A percentile compares a stretch with the other conserved stretches of the same genome.
phyloP scores from a whole-genome alignment of 1,140 invertebrate genomes.

The Paracyclopina nana region DNA sequence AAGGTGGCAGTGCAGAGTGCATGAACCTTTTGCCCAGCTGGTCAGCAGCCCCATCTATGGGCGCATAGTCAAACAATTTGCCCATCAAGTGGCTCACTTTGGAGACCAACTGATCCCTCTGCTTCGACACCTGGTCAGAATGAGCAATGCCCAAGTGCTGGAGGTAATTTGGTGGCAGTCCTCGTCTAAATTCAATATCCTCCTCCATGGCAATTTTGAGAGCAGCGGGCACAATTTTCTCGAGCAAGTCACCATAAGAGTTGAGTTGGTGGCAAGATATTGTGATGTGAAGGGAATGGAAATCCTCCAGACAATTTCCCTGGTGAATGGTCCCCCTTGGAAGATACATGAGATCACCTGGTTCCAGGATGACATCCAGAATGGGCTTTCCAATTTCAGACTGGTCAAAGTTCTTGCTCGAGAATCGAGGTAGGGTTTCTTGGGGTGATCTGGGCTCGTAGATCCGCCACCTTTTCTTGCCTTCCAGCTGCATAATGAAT shows the following conservation, averaged over 20 bases:
- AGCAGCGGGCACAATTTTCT: conserved; percentile 54
- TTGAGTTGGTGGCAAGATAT: conserved; percentile 78
- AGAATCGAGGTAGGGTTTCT: conserved; percentile 52
- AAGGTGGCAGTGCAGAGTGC: conserved; percentile 67
- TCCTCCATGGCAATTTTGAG: conserved; percentile 45
- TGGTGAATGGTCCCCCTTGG: conserved; percentile 86
- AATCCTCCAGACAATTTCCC: conserved; percentile 44
- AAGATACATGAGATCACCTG: conserved; percentile 75
- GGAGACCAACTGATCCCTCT: conserved; percentile 34
- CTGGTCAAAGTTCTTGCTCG: conserved; percentile 58
- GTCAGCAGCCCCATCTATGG: conserved; percentile 63
- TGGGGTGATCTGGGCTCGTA: conserved; percentile 44
- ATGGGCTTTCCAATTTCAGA: conserved; percentile 54
- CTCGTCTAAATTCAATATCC: conserved; percentile 49
- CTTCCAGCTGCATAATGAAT: conserved; percentile 88
- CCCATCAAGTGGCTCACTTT: conserved; percentile 36
- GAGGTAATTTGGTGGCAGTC: conserved; percentile 56
- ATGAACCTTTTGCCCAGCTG: conserved; percentile 59
- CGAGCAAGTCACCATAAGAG: conserved; percentile 65
- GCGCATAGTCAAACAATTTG: conserved; percentile 39
- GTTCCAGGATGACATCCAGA: conserved; percentile 52
- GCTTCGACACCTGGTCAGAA: conserved; percentile 25
- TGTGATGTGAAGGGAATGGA: conserved; percentile 79
- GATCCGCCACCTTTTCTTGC: conserved; percentile 78
- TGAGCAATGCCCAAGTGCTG: conserved; percentile 47